A percentile compares a stretch with the other conserved stretches of the same genome.
phyloP scores from a whole-genome alignment of 1,140 invertebrate genomes.

The Centruroides sculpturatus region DNA sequence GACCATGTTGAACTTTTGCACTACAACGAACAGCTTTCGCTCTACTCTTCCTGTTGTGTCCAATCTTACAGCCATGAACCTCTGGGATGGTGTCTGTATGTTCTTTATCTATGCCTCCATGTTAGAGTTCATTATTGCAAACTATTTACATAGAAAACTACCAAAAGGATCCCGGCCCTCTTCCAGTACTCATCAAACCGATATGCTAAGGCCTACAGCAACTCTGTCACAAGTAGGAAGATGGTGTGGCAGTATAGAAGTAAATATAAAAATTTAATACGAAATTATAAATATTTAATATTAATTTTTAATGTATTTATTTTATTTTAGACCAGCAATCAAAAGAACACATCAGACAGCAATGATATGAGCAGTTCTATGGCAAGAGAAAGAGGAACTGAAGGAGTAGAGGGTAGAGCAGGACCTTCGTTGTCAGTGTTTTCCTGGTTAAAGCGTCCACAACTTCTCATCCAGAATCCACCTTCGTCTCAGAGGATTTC shows the following conservation, averaged over 20 bases:
- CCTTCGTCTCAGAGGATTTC: slow-evolving; percentile 45
- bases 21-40: slow-evolving; percentile 44
- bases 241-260: slow-evolving; percentile 12
- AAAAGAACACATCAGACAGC: slow-evolving; percentile 11
- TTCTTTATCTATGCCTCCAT: slow-evolving; percentile 89
- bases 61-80: slow-evolving; percentile 86
- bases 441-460: slow-evolving; percentile 18
- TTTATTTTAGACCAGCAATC: not conserved
- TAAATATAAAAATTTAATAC: slow-evolving; percentile 1
- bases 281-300: not conserved
- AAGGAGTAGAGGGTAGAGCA: not conserved
- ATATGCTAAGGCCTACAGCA: not conserved
- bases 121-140: slow-evolving; percentile 84
- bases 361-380: not conserved
- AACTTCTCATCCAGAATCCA: slow-evolving; percentile 35
- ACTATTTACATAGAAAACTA: slow-evolving; percentile 65
- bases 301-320: not conserved
- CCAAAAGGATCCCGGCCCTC: slow-evolving; percentile 6
- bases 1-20: slow-evolving; percentile 96
- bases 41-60: slow-evolving; percentile 76
- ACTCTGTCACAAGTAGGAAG: slow-evolving; percentile 1
- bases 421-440: slow-evolving; percentile 8
- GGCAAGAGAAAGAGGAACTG: not conserved
- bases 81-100: slow-evolving; percentile 92
- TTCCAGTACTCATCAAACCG: no score